phyloP scores from a whole-genome alignment of 2,113 vertebrate genomes.

The Recurvirostra avosetta region DNA sequence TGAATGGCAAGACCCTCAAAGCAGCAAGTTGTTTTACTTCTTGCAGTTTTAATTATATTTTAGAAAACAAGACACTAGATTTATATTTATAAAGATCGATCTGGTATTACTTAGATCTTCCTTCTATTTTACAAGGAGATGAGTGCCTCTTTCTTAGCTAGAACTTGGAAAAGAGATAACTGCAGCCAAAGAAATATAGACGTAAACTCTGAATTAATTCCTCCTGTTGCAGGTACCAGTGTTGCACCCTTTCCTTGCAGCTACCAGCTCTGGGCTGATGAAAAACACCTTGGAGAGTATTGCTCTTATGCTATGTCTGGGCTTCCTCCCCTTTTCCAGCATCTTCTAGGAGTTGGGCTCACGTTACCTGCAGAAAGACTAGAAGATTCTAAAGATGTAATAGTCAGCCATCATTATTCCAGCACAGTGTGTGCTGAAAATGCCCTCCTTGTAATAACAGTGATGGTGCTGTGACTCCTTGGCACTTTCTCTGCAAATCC shows the following conservation, averaged over 20 bases:
- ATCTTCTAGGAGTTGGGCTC: background rate
- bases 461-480: constrained; percentile 2
- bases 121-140: background rate
- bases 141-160: background rate
- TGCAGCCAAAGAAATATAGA: background rate
- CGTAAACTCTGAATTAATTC: background rate
- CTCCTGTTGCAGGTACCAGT: background rate
- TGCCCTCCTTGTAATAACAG: background rate
- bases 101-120: background rate
- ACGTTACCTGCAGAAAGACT: background rate
- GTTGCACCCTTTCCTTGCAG: background rate
- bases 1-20: background rate
- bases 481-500: constrained; percentile 23
- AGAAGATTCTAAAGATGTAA: background rate
- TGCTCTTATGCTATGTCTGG: background rate
- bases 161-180: background rate
- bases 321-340: background rate
- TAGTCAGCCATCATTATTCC: background rate
- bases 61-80: background rate
- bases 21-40: background rate
- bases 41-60: background rate
- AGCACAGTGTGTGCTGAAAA: background rate
- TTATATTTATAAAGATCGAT: background rate
- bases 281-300: background rate
- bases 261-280: background rate